A percentile compares a stretch with the other conserved stretches of the same genome.
Evolutionary conservation across 2,797 vertebrate species (phyloP).

Genomic region (Otus scops): DNA sequence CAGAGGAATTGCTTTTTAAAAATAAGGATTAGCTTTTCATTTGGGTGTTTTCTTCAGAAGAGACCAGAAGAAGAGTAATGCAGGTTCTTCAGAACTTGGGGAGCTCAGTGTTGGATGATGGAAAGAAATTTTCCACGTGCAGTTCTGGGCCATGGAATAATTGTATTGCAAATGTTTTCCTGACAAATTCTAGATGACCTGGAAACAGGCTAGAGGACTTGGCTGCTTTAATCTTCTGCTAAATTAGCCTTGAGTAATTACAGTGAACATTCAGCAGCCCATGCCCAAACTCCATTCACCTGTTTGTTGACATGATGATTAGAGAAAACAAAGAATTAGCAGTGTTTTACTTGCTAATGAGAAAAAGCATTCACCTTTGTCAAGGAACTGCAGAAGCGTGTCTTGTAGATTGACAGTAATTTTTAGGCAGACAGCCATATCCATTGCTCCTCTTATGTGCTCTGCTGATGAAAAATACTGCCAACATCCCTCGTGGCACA

Average conservation of each 20-base stretch:
- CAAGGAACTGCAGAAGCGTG: not conserved
- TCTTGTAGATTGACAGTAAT: not conserved
- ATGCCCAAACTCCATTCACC: not conserved
- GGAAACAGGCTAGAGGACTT: not conserved
- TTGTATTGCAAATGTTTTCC: not conserved
- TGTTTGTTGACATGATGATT: not conserved
- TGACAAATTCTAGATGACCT: not conserved
- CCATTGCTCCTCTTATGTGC: not conserved
- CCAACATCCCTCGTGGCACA: not conserved
- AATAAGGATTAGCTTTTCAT: not conserved
- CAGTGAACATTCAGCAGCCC: not conserved
- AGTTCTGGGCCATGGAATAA: not conserved
- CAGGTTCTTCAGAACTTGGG: not conserved
- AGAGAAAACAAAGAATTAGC: conserved; percentile 2
- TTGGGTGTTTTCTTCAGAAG: not conserved
- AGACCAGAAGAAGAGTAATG: not conserved
- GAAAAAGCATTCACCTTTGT: not conserved
- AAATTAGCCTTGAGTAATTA: conserved; percentile 28
- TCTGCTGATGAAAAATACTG: not conserved
- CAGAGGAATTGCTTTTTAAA: not conserved
- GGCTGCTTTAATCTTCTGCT: not conserved
- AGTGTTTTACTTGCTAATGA: not conserved
- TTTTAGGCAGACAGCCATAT: not conserved
- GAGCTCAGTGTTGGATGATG: not conserved
- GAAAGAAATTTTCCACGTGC: not conserved